Evolutionary conservation across 2,113 vertebrate species (phyloP).

Genomic region (Sander vitreus): DNA sequence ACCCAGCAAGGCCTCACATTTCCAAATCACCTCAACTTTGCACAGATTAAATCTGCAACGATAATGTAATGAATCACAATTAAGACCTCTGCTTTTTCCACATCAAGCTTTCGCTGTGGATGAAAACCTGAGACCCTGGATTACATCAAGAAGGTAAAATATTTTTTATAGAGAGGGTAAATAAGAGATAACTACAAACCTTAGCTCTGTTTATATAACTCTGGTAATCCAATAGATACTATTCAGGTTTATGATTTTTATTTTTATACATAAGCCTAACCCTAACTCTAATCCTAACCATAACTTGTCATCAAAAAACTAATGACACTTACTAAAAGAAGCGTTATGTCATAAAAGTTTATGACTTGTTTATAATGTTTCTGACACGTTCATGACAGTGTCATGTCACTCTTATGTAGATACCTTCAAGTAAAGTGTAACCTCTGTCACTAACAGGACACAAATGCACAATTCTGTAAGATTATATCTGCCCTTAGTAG

Average conservation of each 20-base stretch:
- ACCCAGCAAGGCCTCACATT: conserved; percentile 32
- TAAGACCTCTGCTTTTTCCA: not conserved
- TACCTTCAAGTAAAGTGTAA: no score
- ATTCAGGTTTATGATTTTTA: not conserved
- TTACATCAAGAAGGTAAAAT: no score
- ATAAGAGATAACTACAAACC: not conserved
- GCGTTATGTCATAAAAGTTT: no score
- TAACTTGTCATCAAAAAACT: no score
- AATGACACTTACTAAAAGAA: no score
- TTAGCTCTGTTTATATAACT: not conserved
- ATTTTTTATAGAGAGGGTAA: not conserved
- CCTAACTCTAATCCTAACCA: no score
- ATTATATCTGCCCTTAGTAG: not conserved
- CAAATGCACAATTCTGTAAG: not conserved
- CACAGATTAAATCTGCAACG: conserved; percentile 21
- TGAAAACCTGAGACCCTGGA: conserved; percentile 20
- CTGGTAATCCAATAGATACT: not conserved
- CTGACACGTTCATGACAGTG: no score
- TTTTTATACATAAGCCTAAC: no score
- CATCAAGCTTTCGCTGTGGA: not conserved
- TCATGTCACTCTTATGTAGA: no score
- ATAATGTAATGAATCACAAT: conserved; percentile 16
- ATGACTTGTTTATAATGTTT: no score
- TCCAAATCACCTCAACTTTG: conserved; percentile 32
- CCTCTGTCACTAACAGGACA: not conserved